phyloP scores from a whole-genome alignment of 1,140 invertebrate species.

The Sminthurinus signatus region DNA sequence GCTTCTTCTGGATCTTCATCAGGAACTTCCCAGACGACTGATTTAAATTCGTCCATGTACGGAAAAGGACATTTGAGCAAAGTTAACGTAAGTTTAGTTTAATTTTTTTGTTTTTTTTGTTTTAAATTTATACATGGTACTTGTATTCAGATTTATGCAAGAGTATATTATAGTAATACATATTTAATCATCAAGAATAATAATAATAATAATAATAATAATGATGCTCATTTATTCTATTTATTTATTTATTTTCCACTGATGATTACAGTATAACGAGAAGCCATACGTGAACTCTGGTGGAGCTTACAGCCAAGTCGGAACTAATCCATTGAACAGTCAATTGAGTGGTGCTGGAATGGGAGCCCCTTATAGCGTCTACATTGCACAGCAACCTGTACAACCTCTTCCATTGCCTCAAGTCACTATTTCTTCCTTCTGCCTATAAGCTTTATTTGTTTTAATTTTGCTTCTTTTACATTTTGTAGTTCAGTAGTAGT shows the following conservation, averaged over 20 bases:
- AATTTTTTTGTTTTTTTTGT: no score
- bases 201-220: no score
- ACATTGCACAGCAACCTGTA: constrained; percentile 38
- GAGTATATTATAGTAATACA: no score
- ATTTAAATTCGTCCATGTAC: constrained; percentile 41
- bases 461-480: neutral
- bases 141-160: no score
- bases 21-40: constrained; percentile 37
- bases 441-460: neutral
- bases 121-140: no score
- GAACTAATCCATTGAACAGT: constrained; percentile 26
- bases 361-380: constrained; percentile 31
- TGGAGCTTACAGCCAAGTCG: constrained; percentile 23
- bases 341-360: constrained; percentile 33
- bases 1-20: constrained; percentile 24
- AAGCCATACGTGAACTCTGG: constrained; percentile 31
- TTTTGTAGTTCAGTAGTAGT: no score
- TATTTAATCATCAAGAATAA: no score
- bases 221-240: no score
- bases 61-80: constrained; percentile 35
- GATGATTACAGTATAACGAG: constrained; percentile 32
- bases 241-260: constrained; percentile 8
- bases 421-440: constrained; percentile 29
- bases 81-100: constrained; percentile 30
- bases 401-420: constrained; percentile 36